Conservation (phyloP, 2,797 vertebrate species). For the Falco biarmicus region DNA sequence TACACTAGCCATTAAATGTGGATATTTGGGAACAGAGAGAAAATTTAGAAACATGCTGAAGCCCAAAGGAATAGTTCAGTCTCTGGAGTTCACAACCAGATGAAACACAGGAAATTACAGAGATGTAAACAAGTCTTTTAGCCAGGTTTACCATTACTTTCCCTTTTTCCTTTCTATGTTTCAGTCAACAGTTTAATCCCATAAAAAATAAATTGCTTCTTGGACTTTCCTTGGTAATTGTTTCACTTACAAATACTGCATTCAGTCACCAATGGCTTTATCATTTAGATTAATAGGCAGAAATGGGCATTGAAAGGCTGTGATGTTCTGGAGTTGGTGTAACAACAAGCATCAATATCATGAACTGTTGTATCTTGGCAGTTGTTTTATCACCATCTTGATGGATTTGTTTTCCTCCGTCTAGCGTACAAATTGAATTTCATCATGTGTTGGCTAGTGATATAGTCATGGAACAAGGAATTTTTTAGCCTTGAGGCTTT, state of each 20-base stretch:
- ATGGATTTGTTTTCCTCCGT: conserved; percentile 60
- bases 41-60: conserved; percentile 26
- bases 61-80: conserved; percentile 22
- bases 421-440: conserved; percentile 47
- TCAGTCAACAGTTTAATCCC: conserved; percentile 27
- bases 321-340: background rate
- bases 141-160: conserved; percentile 53
- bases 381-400: conserved; percentile 39
- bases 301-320: conserved; percentile 6
- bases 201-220: background rate
- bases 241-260: conserved; percentile 26
- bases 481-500: conserved; percentile 56
- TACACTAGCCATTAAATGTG: background rate
- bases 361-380: conserved; percentile 23
- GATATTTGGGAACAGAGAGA: conserved; percentile 18
- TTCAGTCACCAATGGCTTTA: conserved; percentile 30
- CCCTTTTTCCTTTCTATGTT: conserved; percentile 16
- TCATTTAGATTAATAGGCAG: conserved; percentile 37
- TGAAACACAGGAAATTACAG: conserved; percentile 64
- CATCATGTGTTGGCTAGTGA: conserved; percentile 44
- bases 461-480: conserved; percentile 4
- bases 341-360: background rate
- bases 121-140: conserved; percentile 63
- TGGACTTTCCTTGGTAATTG: conserved; percentile 23
- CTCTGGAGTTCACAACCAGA: conserved; percentile 44